These are phyloP conservation scores for Malthinus seriepunctatus DNA, from an alignment of 2,888 invertebrate genomes.

Conservation along the genomic window DNA sequence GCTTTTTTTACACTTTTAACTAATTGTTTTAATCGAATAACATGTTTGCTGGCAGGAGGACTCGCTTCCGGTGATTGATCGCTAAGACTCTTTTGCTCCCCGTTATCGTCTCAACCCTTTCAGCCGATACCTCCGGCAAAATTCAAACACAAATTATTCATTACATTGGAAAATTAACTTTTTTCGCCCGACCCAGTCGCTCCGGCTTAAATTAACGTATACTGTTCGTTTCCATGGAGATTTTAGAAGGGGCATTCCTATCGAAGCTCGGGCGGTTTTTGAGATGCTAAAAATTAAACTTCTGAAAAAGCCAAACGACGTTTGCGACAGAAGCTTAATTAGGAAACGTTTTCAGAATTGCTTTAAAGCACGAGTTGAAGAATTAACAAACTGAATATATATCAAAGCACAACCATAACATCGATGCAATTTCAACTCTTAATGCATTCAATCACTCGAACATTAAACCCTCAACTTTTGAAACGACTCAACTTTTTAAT, in stretches of 20 bases:
- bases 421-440: slow-evolving; percentile 11
- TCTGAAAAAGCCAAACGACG: slow-evolving; percentile 55
- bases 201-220: slow-evolving; percentile 43
- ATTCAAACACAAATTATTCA: slow-evolving; percentile 50
- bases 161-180: slow-evolving; percentile 53
- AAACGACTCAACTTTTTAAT: too few relatives aligned
- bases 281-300: slow-evolving; percentile 55
- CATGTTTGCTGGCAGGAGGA: slow-evolving; percentile 34
- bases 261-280: slow-evolving; percentile 42
- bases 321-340: slow-evolving; percentile 58
- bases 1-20: slow-evolving; percentile 35
- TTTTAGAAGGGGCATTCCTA: slow-evolving; percentile 42
- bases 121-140: slow-evolving; percentile 43
- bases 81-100: slow-evolving; percentile 28
- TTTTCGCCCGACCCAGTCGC: slow-evolving; percentile 43
- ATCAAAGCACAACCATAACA: slow-evolving; percentile 21
- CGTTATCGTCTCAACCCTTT: slow-evolving; percentile 37
- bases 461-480: background rate
- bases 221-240: slow-evolving; percentile 39
- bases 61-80: slow-evolving; percentile 38
- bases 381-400: slow-evolving; percentile 43
- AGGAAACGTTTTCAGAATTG: slow-evolving; percentile 55
- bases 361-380: slow-evolving; percentile 52
- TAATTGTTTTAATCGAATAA: slow-evolving; percentile 49
- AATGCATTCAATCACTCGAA: slow-evolving; percentile 4